Percentiles rank a stretch among this genome's conserved stretches.
Evolutionary conservation across 2,113 vertebrate species (phyloP).

Genomic region (Gadus macrocephalus): DNA sequence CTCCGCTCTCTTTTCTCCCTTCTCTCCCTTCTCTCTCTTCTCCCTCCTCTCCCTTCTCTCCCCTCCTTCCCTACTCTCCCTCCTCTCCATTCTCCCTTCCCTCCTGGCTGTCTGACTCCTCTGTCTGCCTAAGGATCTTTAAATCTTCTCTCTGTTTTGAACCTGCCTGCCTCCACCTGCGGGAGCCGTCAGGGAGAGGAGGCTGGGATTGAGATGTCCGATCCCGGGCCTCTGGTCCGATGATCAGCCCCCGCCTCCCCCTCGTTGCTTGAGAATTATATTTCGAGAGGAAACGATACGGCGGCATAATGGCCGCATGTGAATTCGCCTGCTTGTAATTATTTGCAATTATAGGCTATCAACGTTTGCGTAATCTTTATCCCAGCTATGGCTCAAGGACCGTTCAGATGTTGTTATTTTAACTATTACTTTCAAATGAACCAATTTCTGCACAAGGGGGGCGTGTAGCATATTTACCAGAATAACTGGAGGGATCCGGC

Average conservation of each 20-base stretch:
- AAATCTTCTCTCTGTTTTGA: too few relatives aligned
- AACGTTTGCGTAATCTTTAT: conserved; percentile 71
- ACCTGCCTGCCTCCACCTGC: conserved; percentile 1
- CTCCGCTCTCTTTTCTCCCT: too few relatives aligned
- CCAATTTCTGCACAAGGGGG: not conserved
- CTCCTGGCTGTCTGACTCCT: too few relatives aligned
- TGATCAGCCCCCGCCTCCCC: conserved; percentile 43
- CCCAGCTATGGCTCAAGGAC: conserved; percentile 55
- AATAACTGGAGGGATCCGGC: not conserved
- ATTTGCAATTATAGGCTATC: conserved; percentile 64
- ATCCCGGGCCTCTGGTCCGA: conserved; percentile 22
- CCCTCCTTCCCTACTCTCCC: too few relatives aligned
- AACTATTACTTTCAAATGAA: conserved; percentile 52
- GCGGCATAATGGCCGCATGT: conserved; percentile 58
- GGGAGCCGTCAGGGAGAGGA: not conserved
- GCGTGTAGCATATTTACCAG: not conserved
- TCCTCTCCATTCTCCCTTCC: too few relatives aligned
- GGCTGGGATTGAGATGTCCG: conserved; percentile 23
- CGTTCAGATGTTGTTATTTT: conserved; percentile 61
- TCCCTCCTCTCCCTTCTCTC: not conserved
- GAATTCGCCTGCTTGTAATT: conserved; percentile 52
- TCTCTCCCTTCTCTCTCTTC: too few relatives aligned
- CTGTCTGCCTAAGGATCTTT: too few relatives aligned
- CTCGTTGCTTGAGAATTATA: conserved; percentile 37
- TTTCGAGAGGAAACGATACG: conserved; percentile 36